These are phyloP conservation scores for Neoascia interrupta DNA, from an alignment of 2,888 invertebrate species.

Conservation along the genomic window DNA sequence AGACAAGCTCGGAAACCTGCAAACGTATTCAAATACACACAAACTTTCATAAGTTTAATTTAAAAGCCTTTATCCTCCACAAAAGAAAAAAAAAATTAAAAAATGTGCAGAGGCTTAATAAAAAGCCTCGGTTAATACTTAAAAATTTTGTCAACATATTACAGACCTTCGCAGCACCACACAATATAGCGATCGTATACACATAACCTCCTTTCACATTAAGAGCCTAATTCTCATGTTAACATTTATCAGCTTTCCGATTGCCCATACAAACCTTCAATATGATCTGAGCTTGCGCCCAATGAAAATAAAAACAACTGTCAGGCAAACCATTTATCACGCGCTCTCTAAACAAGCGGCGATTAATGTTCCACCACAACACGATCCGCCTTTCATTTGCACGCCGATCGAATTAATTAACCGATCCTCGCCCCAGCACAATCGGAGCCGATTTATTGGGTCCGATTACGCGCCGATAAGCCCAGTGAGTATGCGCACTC, in stretches of 20 bases:
- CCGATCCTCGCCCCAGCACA: constrained; percentile 66
- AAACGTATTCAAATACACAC: too few relatives aligned
- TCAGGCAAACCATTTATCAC: constrained; percentile 67
- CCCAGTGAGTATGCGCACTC: constrained; percentile 19
- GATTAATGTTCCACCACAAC: constrained; percentile 58
- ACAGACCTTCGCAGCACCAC: too few relatives aligned
- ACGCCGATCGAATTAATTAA: constrained; percentile 69
- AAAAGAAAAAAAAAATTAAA: too few relatives aligned
- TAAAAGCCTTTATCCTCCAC: too few relatives aligned
- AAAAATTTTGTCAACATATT: too few relatives aligned
- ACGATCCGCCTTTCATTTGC: constrained; percentile 68
- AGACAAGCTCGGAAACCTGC: too few relatives aligned
- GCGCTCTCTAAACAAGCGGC: constrained; percentile 58
- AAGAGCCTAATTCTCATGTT: background rate
- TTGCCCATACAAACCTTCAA: constrained; percentile 33
- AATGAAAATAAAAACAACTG: constrained; percentile 51
- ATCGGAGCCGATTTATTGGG: constrained; percentile 66
- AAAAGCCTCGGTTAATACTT: too few relatives aligned
- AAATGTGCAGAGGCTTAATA: too few relatives aligned
- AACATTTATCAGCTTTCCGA: too few relatives aligned
- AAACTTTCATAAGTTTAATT: too few relatives aligned
- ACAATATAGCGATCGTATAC: background rate
- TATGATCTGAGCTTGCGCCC: constrained; percentile 42
- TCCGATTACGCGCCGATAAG: constrained; percentile 57
- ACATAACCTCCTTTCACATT: constrained; percentile 48